Evolutionary conservation across 1,140 invertebrate genomes (phyloP), one percentile per base, ranked within the genome.

Genomic region (Caenorhabditis brenneri): DNA sequence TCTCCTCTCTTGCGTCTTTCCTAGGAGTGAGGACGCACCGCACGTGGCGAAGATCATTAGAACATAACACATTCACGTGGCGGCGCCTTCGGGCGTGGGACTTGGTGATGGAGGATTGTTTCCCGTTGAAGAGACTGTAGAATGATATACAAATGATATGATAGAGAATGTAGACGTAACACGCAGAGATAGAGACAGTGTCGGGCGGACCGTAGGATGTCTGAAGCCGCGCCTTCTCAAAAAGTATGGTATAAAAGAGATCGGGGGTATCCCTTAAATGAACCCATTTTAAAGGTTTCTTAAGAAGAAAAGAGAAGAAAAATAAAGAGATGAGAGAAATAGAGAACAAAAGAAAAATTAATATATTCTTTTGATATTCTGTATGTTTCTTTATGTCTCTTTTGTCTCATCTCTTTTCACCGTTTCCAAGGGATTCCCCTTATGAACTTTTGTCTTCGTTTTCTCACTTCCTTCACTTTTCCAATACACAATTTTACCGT

Each of bases 61-160:
- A 74, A 42, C 65, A 74, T 42, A 74, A 74, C 65, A 74, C 65
- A 74, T 74, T 74, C 65, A 74, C 65, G 65, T 74, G 65, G 65
- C 58, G 31, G 16, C n/a, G n/a, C n/a, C n/a, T n/a, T n/a, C 58
- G 31, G 58, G 58, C 58, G 58, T 65, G 65, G 65, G 33, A 74
- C 27, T 74, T 36, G 29, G 36, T 19, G n/a, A 24, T n/a, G 39
- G n/a, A n/a, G n/a, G n/a, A n/a, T n/a, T 42, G n/a, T 74, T 42
- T 74, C 65, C 58, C 58, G 31, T 65, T 36, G 65, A 74, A 74
- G 65, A 74, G 65, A 46, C n/a, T 42, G 16, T n/a, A 74, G 65
- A 74, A 12, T 42, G 33, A 74, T 42, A 74, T 16, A 42, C 65
- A 42, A 31, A 46, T 74, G 15, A 12, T 1, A 22, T 42, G 65